phyloP scores from a whole-genome alignment of 2,888 invertebrate species.

The Glomeris marginata region DNA sequence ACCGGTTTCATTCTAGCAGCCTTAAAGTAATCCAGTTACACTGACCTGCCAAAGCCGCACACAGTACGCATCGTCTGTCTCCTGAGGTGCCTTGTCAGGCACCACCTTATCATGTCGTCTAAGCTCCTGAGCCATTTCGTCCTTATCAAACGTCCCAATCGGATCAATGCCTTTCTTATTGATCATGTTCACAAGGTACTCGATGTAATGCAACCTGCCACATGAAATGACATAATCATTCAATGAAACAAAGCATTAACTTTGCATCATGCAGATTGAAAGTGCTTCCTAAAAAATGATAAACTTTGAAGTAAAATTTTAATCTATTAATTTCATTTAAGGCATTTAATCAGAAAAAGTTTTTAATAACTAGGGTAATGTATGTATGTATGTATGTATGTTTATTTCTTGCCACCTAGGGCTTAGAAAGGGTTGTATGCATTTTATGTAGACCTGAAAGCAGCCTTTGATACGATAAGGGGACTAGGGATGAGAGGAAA shows the following conservation, averaged over 20 bases:
- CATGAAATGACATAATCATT: not conserved
- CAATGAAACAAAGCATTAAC: not conserved
- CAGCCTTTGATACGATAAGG: no score
- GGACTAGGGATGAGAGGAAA: no score
- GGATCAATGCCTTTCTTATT: conserved; percentile 58
- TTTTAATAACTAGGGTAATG: no score
- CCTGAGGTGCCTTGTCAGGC: conserved; percentile 64
- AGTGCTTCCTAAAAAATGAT: conserved; percentile 66
- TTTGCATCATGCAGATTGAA: conserved; percentile 62
- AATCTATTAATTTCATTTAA: no score
- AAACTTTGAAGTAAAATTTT: conserved; percentile 63
- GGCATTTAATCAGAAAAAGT: no score
- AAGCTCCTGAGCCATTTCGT: conserved; percentile 68
- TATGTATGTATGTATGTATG: no score
- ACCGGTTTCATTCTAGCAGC: no score
- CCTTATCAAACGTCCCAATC: conserved; percentile 53
- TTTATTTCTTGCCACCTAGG: no score
- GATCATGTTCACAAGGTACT: conserved; percentile 67
- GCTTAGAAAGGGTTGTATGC: no score
- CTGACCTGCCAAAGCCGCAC: conserved; percentile 75
- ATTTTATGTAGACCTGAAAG: no score
- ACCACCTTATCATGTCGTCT: conserved; percentile 53
- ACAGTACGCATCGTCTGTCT: conserved; percentile 68
- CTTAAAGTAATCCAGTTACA: no score
- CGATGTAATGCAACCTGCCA: conserved; percentile 75